Evolutionary conservation across 2,888 invertebrate genomes (phyloP).

Genomic region (Portevinia maculata): DNA sequence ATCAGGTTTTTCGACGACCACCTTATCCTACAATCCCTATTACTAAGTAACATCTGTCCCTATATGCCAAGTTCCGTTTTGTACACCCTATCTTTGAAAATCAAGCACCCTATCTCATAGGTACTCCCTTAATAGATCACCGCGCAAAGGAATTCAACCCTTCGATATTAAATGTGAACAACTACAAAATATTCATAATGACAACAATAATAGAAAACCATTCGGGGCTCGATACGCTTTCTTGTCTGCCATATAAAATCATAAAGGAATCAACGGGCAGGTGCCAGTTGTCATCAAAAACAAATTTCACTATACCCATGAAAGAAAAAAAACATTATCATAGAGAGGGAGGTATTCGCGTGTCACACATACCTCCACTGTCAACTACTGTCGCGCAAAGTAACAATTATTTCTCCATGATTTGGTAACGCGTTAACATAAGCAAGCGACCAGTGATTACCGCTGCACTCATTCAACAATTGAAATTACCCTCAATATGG

Average conservation of each 20-base stretch:
- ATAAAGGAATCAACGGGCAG: slow-evolving; percentile 55
- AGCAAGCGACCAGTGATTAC: slow-evolving; percentile 56
- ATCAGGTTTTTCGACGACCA: slow-evolving; percentile 34
- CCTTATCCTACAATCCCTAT: slow-evolving; percentile 13
- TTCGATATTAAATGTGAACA: slow-evolving; percentile 43
- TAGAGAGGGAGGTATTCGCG: slow-evolving; percentile 61
- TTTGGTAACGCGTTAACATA: slow-evolving; percentile 54
- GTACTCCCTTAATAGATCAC: slow-evolving; percentile 41
- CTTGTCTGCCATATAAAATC: slow-evolving; percentile 31
- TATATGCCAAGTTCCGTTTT: slow-evolving; percentile 63
- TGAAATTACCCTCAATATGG: slow-evolving; percentile 50
- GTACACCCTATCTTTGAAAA: slow-evolving; percentile 28
- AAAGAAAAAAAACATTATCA: slow-evolving; percentile 1
- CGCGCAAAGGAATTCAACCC: slow-evolving; percentile 47
- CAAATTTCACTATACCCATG: slow-evolving; percentile 40
- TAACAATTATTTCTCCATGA: slow-evolving; percentile 45
- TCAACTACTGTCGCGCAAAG: slow-evolving; percentile 28
- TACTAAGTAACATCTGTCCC: slow-evolving; percentile 57
- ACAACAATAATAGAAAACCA: slow-evolving; percentile 38
- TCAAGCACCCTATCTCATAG: slow-evolving; percentile 34
- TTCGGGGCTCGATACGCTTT: slow-evolving; percentile 42
- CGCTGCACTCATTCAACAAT: slow-evolving; percentile 53
- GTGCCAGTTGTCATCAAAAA: slow-evolving; percentile 71
- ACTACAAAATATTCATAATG: slow-evolving; percentile 50
- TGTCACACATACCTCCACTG: slow-evolving; percentile 63